Base-by-base conservation (phyloP, 2,888 invertebrate species). In the Xestia c-nigrum region DNA sequence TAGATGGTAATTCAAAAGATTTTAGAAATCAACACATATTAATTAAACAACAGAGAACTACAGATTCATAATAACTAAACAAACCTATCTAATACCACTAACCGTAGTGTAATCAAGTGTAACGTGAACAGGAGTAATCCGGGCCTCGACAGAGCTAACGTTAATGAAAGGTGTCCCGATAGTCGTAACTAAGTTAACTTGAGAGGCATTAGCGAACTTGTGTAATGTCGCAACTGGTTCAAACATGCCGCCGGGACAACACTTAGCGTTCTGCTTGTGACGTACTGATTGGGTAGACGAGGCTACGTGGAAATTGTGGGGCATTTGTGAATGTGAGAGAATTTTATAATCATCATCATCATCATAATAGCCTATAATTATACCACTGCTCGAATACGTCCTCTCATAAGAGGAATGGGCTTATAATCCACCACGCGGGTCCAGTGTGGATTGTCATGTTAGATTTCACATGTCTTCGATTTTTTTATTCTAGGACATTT, bases 111-210 rank as follows among this genome's bases (percentile, higher is more conserved):
- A 78, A 76, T 73, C 50, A 71, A 71, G 9, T 40, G 5, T 19
- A 76, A 64, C 85, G 55, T 47, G 81, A 67, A 31, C 73, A 65
- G 69, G 24, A 67, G 59, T 78, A 79, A 85, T 75, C 74, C 73
- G 69, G 46, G 59, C 57, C 9, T 43, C 55, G 47, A 46, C 67
- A 55, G 63, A 84, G 83, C 74, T 78, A 70, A 47, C 81, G 65
- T 61, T 87, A 84, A 83, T 86, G 76, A 78, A 87, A 87, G 87
- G 88, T 87, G 86, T 84, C 76, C 64, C 66, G 79, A 83, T 69
- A 81, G 71, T 76, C 81, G 68, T 78, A 82, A 87, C 84, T 76
- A 69, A 86, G 84, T 80, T 80, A 71, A 86, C 74, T 79, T 80
- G 63, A 69, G 65, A 69, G 43, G 75, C 67, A 80, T 87, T 86